Evolutionary conservation across 1,140 invertebrate species (phyloP).

Genomic region (Daktulosphaira vitifoliae): DNA sequence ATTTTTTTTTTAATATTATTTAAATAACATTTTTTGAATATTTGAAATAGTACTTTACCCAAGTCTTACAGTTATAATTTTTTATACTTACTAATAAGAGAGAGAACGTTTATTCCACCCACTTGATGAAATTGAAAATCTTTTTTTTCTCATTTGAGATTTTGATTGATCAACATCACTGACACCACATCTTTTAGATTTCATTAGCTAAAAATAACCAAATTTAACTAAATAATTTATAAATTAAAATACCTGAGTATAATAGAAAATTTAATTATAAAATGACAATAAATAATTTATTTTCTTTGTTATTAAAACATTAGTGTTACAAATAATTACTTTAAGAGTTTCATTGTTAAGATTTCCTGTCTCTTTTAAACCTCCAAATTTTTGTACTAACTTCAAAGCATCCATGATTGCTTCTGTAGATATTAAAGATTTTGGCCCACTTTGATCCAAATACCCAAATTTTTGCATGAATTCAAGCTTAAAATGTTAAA

Average conservation of each 20-base stretch:
- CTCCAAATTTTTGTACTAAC: constrained; percentile 57
- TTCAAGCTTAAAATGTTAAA: constrained; percentile 44
- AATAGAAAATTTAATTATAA: too few relatives aligned
- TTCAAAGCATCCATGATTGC: constrained; percentile 52
- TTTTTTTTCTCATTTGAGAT: constrained; percentile 33
- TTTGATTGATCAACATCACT: constrained; percentile 50
- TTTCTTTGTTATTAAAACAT: too few relatives aligned
- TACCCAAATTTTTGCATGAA: constrained; percentile 59
- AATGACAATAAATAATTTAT: too few relatives aligned
- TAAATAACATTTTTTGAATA: too few relatives aligned
- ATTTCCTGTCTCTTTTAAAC: constrained; percentile 53
- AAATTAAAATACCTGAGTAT: too few relatives aligned
- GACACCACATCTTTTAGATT: constrained; percentile 55
- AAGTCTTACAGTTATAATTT: too few relatives aligned
- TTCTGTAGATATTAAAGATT: constrained; percentile 50
- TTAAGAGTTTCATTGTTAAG: constrained; percentile 53
- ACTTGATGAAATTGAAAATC: not conserved
- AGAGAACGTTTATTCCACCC: constrained; percentile 28
- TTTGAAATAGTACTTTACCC: too few relatives aligned
- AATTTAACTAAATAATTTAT: too few relatives aligned
- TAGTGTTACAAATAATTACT: constrained; percentile 43
- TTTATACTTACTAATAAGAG: constrained; percentile 29
- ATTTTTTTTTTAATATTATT: too few relatives aligned
- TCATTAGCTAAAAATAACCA: constrained; percentile 48
- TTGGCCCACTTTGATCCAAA: constrained; percentile 45